Evolutionary conservation across 2,888 invertebrate genomes (phyloP).

Genomic region (Creontiades dilutus): DNA sequence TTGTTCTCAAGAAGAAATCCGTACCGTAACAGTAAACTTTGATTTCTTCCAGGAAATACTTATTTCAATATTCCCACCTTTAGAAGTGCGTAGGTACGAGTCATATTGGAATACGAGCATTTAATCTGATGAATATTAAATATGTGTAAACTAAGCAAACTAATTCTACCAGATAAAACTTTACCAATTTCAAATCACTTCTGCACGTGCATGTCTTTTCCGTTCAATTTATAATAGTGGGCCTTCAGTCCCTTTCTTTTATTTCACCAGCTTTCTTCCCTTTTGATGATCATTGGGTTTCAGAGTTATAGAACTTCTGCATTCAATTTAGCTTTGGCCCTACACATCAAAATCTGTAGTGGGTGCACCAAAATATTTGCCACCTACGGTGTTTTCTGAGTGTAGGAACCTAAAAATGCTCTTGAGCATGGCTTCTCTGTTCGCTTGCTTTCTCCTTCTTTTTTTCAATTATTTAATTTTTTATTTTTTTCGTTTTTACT

Average conservation of each 20-base stretch:
- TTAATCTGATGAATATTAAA: no score
- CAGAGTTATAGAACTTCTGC: conserved; percentile 31
- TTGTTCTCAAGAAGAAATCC: no score
- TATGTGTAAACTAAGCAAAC: no score
- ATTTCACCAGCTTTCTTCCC: conserved; percentile 21
- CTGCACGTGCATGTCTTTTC: conserved; percentile 57
- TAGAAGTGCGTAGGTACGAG: no score
- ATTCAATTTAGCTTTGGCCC: conserved; percentile 40
- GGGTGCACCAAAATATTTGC: conserved; percentile 48
- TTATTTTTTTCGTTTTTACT: conserved; percentile 6
- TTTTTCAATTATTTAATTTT: conserved; percentile 45
- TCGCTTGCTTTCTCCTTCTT: conserved; percentile 75
- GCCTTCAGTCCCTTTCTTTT: background rate
- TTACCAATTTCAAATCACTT: background rate
- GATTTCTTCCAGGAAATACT: no score
- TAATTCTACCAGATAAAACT: no score
- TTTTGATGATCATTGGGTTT: conserved; percentile 17
- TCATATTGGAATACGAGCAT: no score
- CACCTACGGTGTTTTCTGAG: conserved; percentile 48
- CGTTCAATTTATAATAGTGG: conserved; percentile 4
- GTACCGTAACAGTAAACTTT: no score
- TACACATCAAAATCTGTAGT: conserved; percentile 50
- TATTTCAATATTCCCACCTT: no score
- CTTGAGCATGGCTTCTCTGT: conserved; percentile 75
- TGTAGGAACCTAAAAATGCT: conserved; percentile 53